Percentiles rank a stretch among this genome's conserved stretches.
Evolutionary conservation across 2,888 invertebrate genomes (phyloP).

Genomic region (Latrodectus elegans): DNA sequence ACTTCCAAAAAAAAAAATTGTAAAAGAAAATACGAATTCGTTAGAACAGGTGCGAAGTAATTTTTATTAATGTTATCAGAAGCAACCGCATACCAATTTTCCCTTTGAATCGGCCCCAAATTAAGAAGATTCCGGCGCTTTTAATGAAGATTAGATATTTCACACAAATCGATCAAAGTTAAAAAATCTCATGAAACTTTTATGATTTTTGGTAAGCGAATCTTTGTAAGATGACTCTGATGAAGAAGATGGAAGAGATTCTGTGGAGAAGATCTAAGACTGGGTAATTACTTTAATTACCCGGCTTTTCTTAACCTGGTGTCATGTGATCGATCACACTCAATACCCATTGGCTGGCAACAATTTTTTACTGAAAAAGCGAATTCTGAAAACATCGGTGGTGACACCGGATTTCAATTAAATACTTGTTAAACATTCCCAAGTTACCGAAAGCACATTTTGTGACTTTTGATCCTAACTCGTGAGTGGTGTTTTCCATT

Average conservation of each 20-base stretch:
- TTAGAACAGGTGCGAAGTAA: too few relatives aligned
- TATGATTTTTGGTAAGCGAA: constrained; percentile 7
- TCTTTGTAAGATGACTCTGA: background rate
- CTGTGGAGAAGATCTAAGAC: background rate
- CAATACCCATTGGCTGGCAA: background rate
- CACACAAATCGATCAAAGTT: constrained; percentile 21
- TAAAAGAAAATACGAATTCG: too few relatives aligned
- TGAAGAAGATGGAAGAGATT: background rate
- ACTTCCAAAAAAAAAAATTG: too few relatives aligned
- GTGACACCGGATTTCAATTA: background rate
- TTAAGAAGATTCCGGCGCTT: background rate
- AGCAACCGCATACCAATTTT: too few relatives aligned
- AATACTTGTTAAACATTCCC: background rate
- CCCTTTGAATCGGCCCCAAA: too few relatives aligned
- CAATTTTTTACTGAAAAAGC: too few relatives aligned
- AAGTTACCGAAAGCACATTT: too few relatives aligned
- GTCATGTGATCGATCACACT: constrained; percentile 20
- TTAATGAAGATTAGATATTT: background rate
- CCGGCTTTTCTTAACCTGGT: background rate
- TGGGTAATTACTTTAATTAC: constrained; percentile 43
- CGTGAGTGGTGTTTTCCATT: too few relatives aligned
- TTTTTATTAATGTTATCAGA: too few relatives aligned
- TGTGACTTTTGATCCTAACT: too few relatives aligned
- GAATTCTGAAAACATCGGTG: background rate
- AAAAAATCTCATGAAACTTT: constrained; percentile 31